phyloP scores from a whole-genome alignment of 2,797 vertebrate genomes.

The Notoglanidium macrostoma region DNA sequence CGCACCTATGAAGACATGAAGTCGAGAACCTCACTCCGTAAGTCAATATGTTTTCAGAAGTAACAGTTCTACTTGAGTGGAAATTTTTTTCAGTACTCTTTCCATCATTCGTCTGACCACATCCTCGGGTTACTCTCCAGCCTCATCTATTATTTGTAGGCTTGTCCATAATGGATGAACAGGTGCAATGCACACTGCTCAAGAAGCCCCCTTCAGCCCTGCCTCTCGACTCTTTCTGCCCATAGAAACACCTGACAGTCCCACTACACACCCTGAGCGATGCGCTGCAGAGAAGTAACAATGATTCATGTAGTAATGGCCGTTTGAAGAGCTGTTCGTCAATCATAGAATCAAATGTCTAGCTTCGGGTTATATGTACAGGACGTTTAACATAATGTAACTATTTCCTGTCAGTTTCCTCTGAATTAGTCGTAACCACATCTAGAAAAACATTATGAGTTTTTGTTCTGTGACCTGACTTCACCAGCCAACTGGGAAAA shows the following conservation, averaged over 20 bases:
- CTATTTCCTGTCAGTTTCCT: background rate
- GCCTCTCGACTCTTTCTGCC: conserved; percentile 54
- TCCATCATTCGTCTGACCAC: conserved; percentile 68
- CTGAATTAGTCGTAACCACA: background rate
- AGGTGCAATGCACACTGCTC: conserved; percentile 73
- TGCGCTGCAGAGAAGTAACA: background rate
- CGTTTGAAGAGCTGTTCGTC: background rate
- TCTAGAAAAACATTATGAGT: background rate
- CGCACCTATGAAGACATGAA: background rate
- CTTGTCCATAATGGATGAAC: conserved; percentile 76
- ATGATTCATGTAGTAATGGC: background rate
- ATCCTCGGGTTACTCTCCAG: conserved; percentile 79
- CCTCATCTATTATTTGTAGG: conserved; percentile 80
- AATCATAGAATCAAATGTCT: background rate
- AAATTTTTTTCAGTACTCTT: conserved; percentile 55
- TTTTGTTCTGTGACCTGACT: background rate
- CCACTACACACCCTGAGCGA: conserved; percentile 28
- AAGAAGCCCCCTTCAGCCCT: conserved; percentile 63
- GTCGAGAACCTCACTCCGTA: background rate
- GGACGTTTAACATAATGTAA: background rate
- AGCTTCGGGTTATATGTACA: background rate
- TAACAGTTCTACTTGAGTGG: conserved; percentile 45
- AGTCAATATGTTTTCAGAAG: conserved; percentile 37
- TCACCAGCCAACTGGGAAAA: background rate
- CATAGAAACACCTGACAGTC: conserved; percentile 18